Base-by-base conservation (phyloP, 2,888 invertebrate species). In the Tenthredo distinguenda region DNA sequence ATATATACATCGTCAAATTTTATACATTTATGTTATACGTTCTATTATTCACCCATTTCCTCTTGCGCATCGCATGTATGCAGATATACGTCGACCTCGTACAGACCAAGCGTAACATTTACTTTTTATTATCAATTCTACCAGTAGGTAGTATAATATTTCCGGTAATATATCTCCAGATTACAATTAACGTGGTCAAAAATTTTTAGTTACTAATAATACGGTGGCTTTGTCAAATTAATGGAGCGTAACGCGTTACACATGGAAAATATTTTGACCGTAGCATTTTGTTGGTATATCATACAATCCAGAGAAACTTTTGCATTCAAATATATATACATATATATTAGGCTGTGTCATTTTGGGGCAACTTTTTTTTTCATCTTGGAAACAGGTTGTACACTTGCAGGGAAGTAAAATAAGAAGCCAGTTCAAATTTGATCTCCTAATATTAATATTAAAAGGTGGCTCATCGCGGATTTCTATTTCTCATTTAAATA, bases 151-250 rank as follows among this genome's bases (percentile, higher is more conserved):
- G 4, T 74, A 74, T 74, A 43, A 74, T 74, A 74, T 74, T 74
- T 74, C 74, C 74, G 74, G 74, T 12, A 6, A 43, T 74, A 40
- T 74, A 74, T 43, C 21, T 74, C 74, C 43, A 12, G 43, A 74
- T 74, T 74, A 43, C 21, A 74, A 74, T 74, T 74, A 74, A 40
- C 31, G 74, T 74, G 74, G 74, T 74, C 74, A 43, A 74, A 40
- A 74, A 74, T 74, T 74, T 21, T 74, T 43, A n/a, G 74, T 74
- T 43, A 74, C 74, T 43, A 74, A 43, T 43, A 40, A 43, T 74
- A 43, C 74, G 31, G 26, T 40, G 40, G 74, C 43, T 74, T n/a
- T 21, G 43, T 43, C 21, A 74, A 74, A 74, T 43, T 40, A 43
- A 74, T 74, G 74, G 74, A 26, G 21, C 74, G 26, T 21, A 5